Evolutionary conservation across 2,113 vertebrate genomes (phyloP).

Genomic region (Otolemur garnettii): DNA sequence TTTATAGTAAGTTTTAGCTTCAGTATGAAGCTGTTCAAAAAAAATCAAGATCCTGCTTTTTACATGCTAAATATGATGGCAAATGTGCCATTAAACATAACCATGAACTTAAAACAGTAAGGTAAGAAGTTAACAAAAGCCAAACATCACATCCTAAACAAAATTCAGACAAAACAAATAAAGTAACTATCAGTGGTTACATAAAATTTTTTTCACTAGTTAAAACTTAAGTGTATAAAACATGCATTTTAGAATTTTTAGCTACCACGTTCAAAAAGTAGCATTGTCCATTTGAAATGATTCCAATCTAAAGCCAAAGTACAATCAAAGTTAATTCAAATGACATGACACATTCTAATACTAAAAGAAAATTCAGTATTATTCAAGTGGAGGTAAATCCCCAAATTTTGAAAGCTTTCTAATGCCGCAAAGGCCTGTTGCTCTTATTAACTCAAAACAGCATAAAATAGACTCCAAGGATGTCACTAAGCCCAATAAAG

Average conservation of each 20-base stretch:
- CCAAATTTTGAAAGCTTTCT: slow-evolving; percentile 81
- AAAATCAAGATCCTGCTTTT: slow-evolving; percentile 87
- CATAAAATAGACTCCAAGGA: slow-evolving; percentile 79
- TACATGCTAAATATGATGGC: slow-evolving; percentile 90
- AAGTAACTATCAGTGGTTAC: slow-evolving; percentile 83
- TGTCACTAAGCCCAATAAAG: slow-evolving; percentile 61
- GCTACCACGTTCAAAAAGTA: slow-evolving; percentile 83
- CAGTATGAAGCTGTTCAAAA: slow-evolving; percentile 90
- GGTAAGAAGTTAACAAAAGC: slow-evolving; percentile 85
- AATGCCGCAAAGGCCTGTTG: slow-evolving; percentile 79
- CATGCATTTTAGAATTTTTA: slow-evolving; percentile 87
- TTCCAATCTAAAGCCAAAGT: slow-evolving; percentile 75
- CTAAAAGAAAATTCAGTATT: slow-evolving; percentile 83
- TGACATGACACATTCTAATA: slow-evolving; percentile 79
- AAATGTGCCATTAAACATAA: slow-evolving; percentile 87
- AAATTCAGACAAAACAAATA: slow-evolving; percentile 81
- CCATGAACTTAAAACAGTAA: slow-evolving; percentile 82
- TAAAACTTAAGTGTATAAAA: slow-evolving; percentile 87
- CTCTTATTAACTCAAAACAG: slow-evolving; percentile 82
- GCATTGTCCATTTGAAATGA: slow-evolving; percentile 83
- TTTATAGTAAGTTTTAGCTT: slow-evolving; percentile 88
- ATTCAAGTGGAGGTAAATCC: slow-evolving; percentile 84
- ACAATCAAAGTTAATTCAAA: slow-evolving; percentile 84
- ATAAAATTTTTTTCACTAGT: slow-evolving; percentile 81
- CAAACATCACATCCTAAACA: slow-evolving; percentile 84